Base-by-base conservation (phyloP, 2,113 vertebrate genomes). In the Microtus montanus region DNA sequence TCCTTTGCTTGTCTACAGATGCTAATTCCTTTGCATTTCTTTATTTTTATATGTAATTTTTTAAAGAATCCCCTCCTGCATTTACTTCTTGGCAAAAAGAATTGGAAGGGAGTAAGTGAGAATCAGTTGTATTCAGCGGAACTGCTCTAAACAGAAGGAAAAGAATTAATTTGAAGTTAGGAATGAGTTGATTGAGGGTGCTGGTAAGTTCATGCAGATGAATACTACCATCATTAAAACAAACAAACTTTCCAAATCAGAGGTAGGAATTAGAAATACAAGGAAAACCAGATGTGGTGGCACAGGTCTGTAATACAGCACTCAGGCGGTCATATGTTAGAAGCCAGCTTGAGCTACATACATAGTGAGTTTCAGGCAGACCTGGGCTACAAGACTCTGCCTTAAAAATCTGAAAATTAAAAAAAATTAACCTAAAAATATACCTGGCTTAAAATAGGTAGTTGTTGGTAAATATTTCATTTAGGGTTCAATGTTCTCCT, bases 61-160 rank as follows among this genome's bases (percentile, higher is more conserved):
- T 92, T 35, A 68, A 91, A 61, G 38, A 94, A 52, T 82, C 68
- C 17, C 22, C 22, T 85, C 14, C 19, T 82, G 14, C 33, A 92
- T 33, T 94, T 91, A 75, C 4, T 93, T 33, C 15, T 88, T 96
- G 52, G 90, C 71, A 78, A 35, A 66, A 83, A 88, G 87, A 77
- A 89, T 94, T 85, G 44, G 28, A 77, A 84, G 38, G 71, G 89
- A 93, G 30, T 87, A 92, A 97, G 83, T 68, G 66, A 87, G 66
- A 84, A 77, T 93, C 13, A 79, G 71, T 64, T 95, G 47, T 88
- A 5, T n/a, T 79, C 20, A 78, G 19, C 44, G 86, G 49, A 85
- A 73, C 33, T 94, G 19, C 61, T 92, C 66, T 86, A 64, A 71
- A 78, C 58, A 70, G 80, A 96, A 88, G 44, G 44, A 90, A 88